Conservation (phyloP, 2,113 vertebrate genomes). For the Ictidomys tridecemlineatus region DNA sequence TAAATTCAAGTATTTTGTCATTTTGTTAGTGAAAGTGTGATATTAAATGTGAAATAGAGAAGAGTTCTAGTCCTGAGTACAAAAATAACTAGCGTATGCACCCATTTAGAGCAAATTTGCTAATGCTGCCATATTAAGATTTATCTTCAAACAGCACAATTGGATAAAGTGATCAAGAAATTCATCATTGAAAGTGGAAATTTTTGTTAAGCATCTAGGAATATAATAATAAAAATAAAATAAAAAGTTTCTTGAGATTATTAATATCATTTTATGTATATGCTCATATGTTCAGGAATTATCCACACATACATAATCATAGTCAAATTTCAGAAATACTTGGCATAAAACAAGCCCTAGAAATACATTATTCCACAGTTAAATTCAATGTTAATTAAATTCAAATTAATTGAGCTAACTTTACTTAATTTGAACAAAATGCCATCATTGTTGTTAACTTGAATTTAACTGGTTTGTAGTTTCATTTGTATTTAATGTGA, state of each 20-base stretch:
- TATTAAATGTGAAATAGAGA: not conserved
- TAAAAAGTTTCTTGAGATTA: not conserved
- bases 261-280: slow-evolving; percentile 32
- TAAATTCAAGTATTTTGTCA: not conserved
- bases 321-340: slow-evolving; percentile 46
- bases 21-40: not conserved
- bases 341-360: slow-evolving; percentile 11
- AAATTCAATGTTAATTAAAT: slow-evolving; percentile 11
- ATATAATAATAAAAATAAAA: not conserved
- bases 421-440: slow-evolving; percentile 32
- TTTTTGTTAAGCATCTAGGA: slow-evolving; percentile 38
- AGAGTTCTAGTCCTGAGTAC: not conserved
- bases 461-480: not conserved
- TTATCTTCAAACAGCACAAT: not conserved
- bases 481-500: slow-evolving; percentile 16
- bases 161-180: slow-evolving; percentile 4
- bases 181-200: not conserved
- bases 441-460: not conserved
- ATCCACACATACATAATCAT: not conserved
- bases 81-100: not conserved
- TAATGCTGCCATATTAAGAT: not conserved
- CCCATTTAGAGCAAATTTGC: not conserved
- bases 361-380: not conserved
- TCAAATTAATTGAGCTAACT: slow-evolving; percentile 2
- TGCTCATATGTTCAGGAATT: not conserved